Percentiles rank a stretch among this genome's conserved stretches.
Evolutionary conservation across 2,113 vertebrate species (phyloP).

Genomic region (Tragulus kanchil): DNA sequence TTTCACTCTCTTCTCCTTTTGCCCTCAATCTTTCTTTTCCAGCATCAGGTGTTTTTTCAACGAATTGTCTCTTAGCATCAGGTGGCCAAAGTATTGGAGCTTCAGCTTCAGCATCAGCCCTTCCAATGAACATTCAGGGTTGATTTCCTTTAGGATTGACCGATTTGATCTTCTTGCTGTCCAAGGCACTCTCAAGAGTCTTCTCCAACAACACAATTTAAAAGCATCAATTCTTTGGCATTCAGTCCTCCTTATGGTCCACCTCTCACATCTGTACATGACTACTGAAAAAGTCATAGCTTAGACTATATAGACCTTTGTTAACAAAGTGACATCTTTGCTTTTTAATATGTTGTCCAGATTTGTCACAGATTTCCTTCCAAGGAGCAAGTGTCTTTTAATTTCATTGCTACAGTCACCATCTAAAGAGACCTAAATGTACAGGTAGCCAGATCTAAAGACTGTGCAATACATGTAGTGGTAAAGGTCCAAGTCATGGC

Average conservation of each 20-base stretch:
- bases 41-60: background rate
- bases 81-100: background rate
- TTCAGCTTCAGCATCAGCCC: background rate
- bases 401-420: background rate
- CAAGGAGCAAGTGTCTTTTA: background rate
- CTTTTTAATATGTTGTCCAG: background rate
- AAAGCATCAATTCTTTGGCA: background rate
- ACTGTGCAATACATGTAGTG: background rate
- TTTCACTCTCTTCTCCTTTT: rapidly evolving
- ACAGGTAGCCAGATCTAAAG: background rate
- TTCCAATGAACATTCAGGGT: background rate
- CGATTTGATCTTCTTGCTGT: background rate
- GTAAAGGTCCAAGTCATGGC: background rate
- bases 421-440: background rate
- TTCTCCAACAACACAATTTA: background rate
- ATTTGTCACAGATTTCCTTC: background rate
- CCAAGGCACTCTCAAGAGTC: background rate
- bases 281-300: background rate
- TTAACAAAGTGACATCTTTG: background rate
- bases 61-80: background rate
- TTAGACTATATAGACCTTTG: background rate
- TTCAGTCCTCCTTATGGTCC: background rate
- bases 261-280: background rate
- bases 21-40: background rate
- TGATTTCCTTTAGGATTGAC: background rate